Percentiles rank a stretch among this genome's conserved stretches.
phyloP scores from a whole-genome alignment of 2,797 vertebrate genomes.

The Valencia hispanica region DNA sequence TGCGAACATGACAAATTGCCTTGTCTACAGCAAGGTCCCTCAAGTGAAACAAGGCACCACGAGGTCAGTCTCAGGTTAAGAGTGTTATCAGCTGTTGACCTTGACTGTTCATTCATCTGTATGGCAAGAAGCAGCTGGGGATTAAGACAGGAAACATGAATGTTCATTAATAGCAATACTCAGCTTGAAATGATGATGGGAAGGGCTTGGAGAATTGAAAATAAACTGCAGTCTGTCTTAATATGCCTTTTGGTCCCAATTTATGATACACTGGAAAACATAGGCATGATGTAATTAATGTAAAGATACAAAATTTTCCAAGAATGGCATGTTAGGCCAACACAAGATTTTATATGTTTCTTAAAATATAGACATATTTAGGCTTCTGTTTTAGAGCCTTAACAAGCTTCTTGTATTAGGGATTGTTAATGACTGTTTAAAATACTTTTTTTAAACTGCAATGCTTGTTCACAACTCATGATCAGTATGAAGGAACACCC shows the following conservation, averaged over 20 bases:
- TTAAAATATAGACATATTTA: not conserved
- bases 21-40: slow-evolving; percentile 61
- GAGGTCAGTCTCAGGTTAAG: slow-evolving; percentile 72
- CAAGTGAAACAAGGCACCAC: slow-evolving; percentile 64
- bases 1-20: slow-evolving; percentile 77
- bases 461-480: too few species aligned
- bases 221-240: not conserved
- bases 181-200: not conserved
- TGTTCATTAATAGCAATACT: slow-evolving; percentile 29
- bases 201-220: not conserved
- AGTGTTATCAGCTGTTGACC: slow-evolving; percentile 74
- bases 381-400: not conserved
- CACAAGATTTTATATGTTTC: not conserved
- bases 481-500: too few species aligned
- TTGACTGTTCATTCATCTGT: slow-evolving; percentile 63
- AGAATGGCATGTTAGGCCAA: not conserved
- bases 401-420: not conserved
- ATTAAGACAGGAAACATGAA: slow-evolving; percentile 22
- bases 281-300: not conserved
- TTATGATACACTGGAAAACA: not conserved
- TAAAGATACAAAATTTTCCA: not conserved
- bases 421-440: not conserved
- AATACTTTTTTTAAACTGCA: too few species aligned
- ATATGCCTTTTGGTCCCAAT: not conserved
- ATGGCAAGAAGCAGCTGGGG: slow-evolving; percentile 34